Evolutionary conservation across 2,113 vertebrate species (phyloP).

Genomic region (Antigone vipio): DNA sequence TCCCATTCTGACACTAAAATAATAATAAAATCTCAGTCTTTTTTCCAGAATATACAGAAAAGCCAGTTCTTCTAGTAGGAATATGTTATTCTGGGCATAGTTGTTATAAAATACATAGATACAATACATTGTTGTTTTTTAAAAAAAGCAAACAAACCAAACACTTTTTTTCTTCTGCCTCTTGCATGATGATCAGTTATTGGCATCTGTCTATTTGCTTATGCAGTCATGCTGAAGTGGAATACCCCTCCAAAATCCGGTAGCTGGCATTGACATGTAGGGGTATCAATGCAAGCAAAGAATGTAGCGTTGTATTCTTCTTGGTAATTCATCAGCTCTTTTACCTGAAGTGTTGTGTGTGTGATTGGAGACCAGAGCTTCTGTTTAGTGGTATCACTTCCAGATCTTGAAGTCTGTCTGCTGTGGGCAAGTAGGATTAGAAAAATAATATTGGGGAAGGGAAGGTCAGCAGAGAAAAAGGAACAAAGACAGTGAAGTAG

Average conservation of each 20-base stretch:
- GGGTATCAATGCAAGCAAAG: not conserved
- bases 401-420: not conserved
- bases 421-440: not conserved
- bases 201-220: not conserved
- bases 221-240: not conserved
- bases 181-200: not conserved
- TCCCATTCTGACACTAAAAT: not conserved
- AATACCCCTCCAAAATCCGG: not conserved
- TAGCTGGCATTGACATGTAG: not conserved
- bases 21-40: not conserved
- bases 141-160: not conserved
- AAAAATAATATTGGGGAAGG: not conserved
- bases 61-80: not conserved
- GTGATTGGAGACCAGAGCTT: not conserved
- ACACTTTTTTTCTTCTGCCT: not conserved
- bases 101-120: not conserved
- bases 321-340: not conserved
- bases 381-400: not conserved
- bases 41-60: not conserved
- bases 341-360: not conserved
- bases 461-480: not conserved
- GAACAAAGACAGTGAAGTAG: not conserved
- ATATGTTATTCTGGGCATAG: not conserved
- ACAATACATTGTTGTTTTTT: not conserved
- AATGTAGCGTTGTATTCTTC: not conserved